Evolutionary conservation across 2,888 invertebrate genomes (phyloP).

Genomic region (Tetragnatha montana): DNA sequence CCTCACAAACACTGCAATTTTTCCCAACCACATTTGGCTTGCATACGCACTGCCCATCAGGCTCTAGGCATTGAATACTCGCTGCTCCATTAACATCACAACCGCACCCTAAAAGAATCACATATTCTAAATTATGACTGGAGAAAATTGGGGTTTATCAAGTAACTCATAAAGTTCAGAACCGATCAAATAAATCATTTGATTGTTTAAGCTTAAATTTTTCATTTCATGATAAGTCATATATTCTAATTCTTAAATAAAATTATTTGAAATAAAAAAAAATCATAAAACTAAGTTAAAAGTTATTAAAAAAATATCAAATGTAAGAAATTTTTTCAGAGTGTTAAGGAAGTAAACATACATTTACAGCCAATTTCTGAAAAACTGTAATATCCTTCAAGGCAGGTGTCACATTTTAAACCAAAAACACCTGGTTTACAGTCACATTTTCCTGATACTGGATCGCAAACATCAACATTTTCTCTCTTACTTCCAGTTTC

Average conservation of each 20-base stretch:
- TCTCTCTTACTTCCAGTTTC: constrained; percentile 74
- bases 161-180: background rate
- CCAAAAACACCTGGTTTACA: constrained; percentile 76
- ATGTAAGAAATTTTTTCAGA: too few relatives aligned
- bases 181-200: background rate
- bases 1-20: constrained; percentile 74
- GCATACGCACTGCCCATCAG: constrained; percentile 76
- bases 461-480: constrained; percentile 75
- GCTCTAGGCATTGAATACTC: constrained; percentile 74
- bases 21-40: constrained; percentile 75
- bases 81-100: constrained; percentile 76
- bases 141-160: background rate
- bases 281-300: background rate
- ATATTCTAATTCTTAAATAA: background rate
- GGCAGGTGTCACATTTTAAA: constrained; percentile 72
- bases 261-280: background rate
- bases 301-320: background rate
- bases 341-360: constrained; percentile 76
- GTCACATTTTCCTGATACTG: constrained; percentile 77
- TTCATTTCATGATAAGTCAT: background rate
- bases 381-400: constrained; percentile 73
- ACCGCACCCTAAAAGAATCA: constrained; percentile 67
- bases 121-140: background rate
- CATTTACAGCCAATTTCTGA: constrained; percentile 83
- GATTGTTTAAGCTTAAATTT: background rate